Base-by-base conservation (phyloP, 2,888 invertebrate species). In the Meliscaeva auricollis region DNA sequence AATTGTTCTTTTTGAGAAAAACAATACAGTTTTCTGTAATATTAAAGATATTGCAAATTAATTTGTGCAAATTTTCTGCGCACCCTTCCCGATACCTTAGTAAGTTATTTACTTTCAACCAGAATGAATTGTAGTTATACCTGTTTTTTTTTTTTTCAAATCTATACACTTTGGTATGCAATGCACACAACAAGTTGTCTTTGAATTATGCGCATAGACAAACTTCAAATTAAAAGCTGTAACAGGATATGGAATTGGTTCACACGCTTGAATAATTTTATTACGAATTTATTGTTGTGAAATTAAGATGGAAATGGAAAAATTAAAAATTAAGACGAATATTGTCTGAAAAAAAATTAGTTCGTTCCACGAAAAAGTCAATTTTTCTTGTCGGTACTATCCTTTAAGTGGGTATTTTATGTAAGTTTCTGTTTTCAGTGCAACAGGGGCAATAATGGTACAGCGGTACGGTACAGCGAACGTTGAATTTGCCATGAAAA, bases 41-140 rank as follows among this genome's bases (percentile, higher is more conserved):
- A 32, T 6, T 6, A 32, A 6, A 32, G 7, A 32, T n/a, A n/a
- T n/a, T n/a, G n/a, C n/a, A n/a, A 26, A 26, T 60, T 60, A 48
- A 64, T 69, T 54, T 70, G 44, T 76, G 30, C 30, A 54, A 30
- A 5, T 54, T 32, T 54, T 41, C 2, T 30, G n/a, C 4, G 35
- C 72, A 64, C 76, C 70, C 64, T 81, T 81, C 50, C 50, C 38
- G 30, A 46, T 46, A 38, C 2, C 3, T 26, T 3, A 48, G 30
- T 58, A 32, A 44, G 35, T 62, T 20, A 22, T 52, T 64, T 64
- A 22, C 52, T 64, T 64, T 38, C 15, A 41, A 46, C 8, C 20
- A n/a, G 48, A 66, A 35, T 56, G 48, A 66, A 35, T 56, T 54
- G 41, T n/a, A 32, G 38, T 13, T 44, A 73, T 15, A 79, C 56